These are phyloP conservation scores for Stenodera caucasica DNA, from an alignment of 2,888 invertebrate species.

Conservation along the genomic window DNA sequence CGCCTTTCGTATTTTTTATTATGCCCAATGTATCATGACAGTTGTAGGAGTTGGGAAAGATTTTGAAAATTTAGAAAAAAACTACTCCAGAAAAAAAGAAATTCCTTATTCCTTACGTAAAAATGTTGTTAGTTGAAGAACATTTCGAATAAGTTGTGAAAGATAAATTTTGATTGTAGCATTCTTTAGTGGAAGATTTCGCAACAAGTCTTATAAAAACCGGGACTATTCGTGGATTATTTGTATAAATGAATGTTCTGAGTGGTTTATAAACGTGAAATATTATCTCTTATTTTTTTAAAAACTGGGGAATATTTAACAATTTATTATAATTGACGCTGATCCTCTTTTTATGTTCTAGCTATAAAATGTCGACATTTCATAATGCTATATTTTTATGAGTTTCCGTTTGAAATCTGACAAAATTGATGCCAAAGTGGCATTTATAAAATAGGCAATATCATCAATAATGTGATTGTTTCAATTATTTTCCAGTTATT, in stretches of 20 bases:
- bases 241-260: neutral
- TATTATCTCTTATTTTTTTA: neutral
- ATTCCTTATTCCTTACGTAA: neutral
- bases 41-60: slow-evolving; percentile 24
- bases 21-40: slow-evolving; percentile 35
- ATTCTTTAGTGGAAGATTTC: slow-evolving; percentile 9
- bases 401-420: neutral
- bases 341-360: neutral
- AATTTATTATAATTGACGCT: neutral
- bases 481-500: no score
- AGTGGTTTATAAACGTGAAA: neutral
- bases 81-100: slow-evolving; percentile 11
- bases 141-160: neutral
- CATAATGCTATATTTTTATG: neutral
- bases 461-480: neutral
- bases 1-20: slow-evolving; percentile 37
- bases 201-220: slow-evolving; percentile 16
- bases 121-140: neutral
- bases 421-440: neutral
- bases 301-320: neutral
- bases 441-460: neutral
- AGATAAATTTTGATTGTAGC: slow-evolving; percentile 3
- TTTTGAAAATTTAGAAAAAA: no score
- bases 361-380: neutral
- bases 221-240: neutral